These are phyloP conservation scores for Rattus norvegicus DNA, from an alignment of 2,113 vertebrate species.

Conservation along the genomic window DNA sequence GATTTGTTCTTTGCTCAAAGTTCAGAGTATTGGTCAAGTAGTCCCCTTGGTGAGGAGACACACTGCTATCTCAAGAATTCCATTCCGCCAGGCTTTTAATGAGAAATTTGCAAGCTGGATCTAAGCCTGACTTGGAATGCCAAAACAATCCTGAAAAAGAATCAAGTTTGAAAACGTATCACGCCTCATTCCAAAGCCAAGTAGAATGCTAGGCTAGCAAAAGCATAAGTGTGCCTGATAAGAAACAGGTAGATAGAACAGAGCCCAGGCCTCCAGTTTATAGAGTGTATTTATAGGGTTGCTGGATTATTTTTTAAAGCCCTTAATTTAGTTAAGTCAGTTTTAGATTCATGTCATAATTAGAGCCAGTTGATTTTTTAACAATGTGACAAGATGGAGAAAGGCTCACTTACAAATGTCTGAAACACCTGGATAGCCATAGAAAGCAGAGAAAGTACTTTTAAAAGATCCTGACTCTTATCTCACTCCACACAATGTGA, in stretches of 20 bases:
- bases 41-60: background rate
- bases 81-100: background rate
- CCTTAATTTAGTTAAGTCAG: background rate
- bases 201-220: background rate
- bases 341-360: constrained; percentile 10
- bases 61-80: background rate
- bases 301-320: background rate
- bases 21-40: background rate
- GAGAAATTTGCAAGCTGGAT: background rate
- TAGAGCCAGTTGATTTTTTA: constrained; percentile 8
- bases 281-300: background rate
- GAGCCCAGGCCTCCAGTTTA: background rate
- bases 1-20: background rate
- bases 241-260: background rate
- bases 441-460: constrained; percentile 10
- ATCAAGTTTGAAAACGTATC: background rate
- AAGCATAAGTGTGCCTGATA: background rate
- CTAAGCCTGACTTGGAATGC: constrained; percentile 23
- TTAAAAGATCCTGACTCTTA: background rate
- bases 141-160: background rate
- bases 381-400: background rate
- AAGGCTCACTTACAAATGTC: background rate
- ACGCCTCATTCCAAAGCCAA: background rate
- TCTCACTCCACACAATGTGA: background rate
- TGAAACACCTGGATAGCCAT: background rate